phyloP scores from a whole-genome alignment of 64 coral and sea anemone species.

The Exaiptasia diaphana region DNA sequence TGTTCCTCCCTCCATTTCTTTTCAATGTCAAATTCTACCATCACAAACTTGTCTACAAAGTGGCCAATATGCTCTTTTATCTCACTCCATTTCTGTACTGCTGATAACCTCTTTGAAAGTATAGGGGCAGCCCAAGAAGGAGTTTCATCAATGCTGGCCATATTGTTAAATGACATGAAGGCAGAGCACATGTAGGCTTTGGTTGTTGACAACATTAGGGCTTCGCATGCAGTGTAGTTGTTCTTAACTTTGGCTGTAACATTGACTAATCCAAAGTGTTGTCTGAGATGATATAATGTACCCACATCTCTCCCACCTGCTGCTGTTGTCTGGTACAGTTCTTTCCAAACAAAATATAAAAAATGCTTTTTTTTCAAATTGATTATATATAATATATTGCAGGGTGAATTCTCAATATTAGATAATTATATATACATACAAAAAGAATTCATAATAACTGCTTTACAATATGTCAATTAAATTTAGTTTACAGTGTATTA shows the following conservation, averaged over 20 bases:
- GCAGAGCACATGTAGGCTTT: slow-evolving; percentile 46
- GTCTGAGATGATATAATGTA: slow-evolving; percentile 43
- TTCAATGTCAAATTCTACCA: slow-evolving; percentile 47
- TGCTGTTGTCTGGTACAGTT: slow-evolving; percentile 33
- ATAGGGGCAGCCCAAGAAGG: background rate
- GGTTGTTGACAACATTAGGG: slow-evolving; percentile 34
- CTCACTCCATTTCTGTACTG: background rate
- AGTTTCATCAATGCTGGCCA: background rate
- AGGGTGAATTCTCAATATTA: no score
- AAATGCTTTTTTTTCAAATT: no score
- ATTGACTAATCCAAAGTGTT: slow-evolving; percentile 40
- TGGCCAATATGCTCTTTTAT: slow-evolving; percentile 13
- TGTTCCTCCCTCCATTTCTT: slow-evolving; percentile 23
- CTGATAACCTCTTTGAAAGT: background rate
- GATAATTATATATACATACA: no score
- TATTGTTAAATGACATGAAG: slow-evolving; percentile 13
- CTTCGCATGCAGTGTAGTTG: slow-evolving; percentile 23
- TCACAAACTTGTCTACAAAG: slow-evolving; percentile 42
- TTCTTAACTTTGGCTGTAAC: slow-evolving; percentile 18
- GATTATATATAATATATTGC: no score
- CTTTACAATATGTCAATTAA: no score
- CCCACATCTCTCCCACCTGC: slow-evolving; percentile 45
- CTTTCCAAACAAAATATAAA: slow-evolving; percentile 50
- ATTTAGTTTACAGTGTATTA: no score
- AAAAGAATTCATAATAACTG: no score